Evolutionary conservation across 2,888 invertebrate species (phyloP).

Genomic region (Elysia crispata): DNA sequence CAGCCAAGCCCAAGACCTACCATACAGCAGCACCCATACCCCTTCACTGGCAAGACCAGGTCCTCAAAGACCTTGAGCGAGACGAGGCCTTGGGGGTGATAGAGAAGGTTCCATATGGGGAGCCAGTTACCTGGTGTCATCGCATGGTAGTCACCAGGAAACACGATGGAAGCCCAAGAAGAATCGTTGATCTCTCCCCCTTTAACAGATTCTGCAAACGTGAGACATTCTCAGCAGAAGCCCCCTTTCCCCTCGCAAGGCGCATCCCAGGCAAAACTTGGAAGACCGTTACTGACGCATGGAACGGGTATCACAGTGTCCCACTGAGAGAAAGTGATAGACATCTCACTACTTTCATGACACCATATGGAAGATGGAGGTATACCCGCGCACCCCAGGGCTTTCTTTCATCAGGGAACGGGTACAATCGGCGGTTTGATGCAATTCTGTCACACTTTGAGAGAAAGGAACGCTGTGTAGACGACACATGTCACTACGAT

Average conservation of each 20-base stretch:
- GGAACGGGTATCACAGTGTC: slow-evolving; percentile 19
- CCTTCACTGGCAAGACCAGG: background rate
- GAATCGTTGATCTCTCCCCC: slow-evolving; percentile 18
- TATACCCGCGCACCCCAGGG: slow-evolving; percentile 21
- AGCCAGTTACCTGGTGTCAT: slow-evolving; percentile 2
- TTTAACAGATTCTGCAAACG: background rate
- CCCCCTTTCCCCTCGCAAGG: background rate
- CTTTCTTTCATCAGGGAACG: slow-evolving; percentile 2
- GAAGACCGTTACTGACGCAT: slow-evolving; percentile 25
- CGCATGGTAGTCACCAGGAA: slow-evolving; percentile 5
- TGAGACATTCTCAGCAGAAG: background rate
- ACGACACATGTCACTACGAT: background rate
- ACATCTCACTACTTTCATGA: slow-evolving; percentile 24
- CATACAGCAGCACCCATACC: background rate
- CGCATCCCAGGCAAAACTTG: background rate
- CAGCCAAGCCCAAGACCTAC: background rate
- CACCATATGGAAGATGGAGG: background rate
- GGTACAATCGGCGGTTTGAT: background rate
- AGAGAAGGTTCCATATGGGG: background rate
- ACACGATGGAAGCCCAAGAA: slow-evolving; percentile 18
- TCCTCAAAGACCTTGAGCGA: background rate
- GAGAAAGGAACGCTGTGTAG: background rate
- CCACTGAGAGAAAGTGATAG: slow-evolving; percentile 10
- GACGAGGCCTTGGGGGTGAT: background rate
- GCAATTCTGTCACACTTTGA: background rate